These are phyloP conservation scores for Pyrrhosoma nymphula DNA, from an alignment of 2,888 invertebrate genomes.

Conservation along the genomic window DNA sequence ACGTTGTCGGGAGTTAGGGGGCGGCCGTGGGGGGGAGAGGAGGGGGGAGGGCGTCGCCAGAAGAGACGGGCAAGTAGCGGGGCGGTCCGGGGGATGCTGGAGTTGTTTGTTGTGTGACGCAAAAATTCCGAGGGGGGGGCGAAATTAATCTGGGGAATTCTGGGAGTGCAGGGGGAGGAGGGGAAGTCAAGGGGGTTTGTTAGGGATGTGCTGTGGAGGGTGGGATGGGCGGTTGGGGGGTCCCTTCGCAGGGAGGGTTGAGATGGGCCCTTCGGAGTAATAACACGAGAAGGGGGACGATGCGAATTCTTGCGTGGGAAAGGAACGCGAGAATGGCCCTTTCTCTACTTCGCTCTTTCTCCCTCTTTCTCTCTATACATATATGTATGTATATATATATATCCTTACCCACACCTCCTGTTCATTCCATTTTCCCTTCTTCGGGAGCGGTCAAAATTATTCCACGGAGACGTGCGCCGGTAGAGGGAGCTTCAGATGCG, in stretches of 20 bases:
- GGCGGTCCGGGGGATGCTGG: not conserved
- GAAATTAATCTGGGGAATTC: slow-evolving; percentile 16
- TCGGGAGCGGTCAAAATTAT: not conserved
- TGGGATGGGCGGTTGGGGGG: not conserved
- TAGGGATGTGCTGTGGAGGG: not conserved
- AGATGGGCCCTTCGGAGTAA: not conserved
- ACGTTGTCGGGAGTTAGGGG: not conserved
- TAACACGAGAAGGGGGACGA: not conserved
- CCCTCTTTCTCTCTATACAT: no score
- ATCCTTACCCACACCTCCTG: not conserved
- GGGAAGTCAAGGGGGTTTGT: not conserved
- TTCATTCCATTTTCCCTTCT: not conserved
- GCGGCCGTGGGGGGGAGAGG: not conserved
- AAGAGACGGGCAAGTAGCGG: not conserved
- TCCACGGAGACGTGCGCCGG: not conserved
- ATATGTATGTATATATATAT: no score
- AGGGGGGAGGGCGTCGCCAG: not conserved
- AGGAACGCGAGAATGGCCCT: not conserved
- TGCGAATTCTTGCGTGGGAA: not conserved
- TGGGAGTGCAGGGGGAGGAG: not conserved
- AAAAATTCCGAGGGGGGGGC: not conserved
- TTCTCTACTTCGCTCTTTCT: no score
- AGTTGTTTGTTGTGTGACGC: slow-evolving; percentile 31
- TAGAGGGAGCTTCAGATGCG: not conserved
- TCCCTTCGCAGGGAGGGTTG: not conserved